phyloP scores from a whole-genome alignment of 2,797 vertebrate species.

The Epinephelus awoara region DNA sequence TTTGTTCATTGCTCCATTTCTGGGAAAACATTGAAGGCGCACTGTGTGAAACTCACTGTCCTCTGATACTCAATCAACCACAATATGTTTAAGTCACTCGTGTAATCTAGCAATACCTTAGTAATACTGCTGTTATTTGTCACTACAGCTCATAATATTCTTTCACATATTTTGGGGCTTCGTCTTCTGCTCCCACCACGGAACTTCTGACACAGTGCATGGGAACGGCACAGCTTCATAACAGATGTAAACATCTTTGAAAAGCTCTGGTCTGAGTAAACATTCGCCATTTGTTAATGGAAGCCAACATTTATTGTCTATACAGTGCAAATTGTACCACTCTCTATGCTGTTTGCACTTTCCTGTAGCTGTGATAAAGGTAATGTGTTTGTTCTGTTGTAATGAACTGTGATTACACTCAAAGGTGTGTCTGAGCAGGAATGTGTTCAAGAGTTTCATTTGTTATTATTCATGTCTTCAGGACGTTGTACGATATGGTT shows the following conservation, averaged over 20 bases:
- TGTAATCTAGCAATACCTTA: not conserved
- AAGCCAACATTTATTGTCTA: constrained; percentile 15
- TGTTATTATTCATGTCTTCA: constrained; percentile 8
- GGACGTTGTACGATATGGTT: not conserved
- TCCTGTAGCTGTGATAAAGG: constrained; percentile 11
- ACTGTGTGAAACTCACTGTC: not conserved
- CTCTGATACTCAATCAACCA: not conserved
- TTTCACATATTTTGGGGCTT: not conserved
- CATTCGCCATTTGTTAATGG: not conserved
- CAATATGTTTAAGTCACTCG: not conserved
- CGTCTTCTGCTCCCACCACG: not conserved
- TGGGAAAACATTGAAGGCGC: not conserved
- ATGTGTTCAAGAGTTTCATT: constrained; percentile 30
- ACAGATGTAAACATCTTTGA: constrained; percentile 4
- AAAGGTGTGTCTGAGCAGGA: constrained; percentile 41
- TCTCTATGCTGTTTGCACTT: constrained; percentile 20
- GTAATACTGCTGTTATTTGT: not conserved
- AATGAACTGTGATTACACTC: not conserved
- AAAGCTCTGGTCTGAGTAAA: constrained; percentile 8
- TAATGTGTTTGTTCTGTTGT: constrained; percentile 45
- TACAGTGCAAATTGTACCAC: not conserved
- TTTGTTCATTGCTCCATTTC: not conserved
- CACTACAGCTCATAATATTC: not conserved
- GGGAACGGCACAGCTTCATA: constrained; percentile 4
- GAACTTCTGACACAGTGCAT: not conserved